Percentiles rank a stretch among this genome's conserved stretches.
phyloP scores from a whole-genome alignment of 2,888 invertebrate species.

The Amphimallon solstitiale region DNA sequence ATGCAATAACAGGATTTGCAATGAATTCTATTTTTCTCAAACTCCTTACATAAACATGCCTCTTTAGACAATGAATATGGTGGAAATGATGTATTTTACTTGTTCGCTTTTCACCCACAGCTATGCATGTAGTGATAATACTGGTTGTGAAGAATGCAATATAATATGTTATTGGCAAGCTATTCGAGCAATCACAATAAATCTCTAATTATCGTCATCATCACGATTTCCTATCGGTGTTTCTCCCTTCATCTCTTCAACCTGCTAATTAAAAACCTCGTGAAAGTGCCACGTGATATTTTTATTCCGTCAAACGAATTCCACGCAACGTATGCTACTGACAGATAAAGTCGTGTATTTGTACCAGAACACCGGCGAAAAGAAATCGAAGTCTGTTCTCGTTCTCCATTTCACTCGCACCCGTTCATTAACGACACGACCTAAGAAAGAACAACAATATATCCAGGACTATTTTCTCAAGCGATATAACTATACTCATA shows the following conservation, averaged over 20 bases:
- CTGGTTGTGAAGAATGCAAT: background rate
- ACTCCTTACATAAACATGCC: too few relatives aligned
- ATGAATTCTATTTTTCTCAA: too few relatives aligned
- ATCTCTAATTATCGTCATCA: constrained; percentile 30
- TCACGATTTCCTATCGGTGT: background rate
- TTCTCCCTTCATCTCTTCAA: constrained; percentile 1
- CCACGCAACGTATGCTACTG: constrained; percentile 35
- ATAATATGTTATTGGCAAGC: constrained; percentile 31
- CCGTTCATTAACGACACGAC: constrained; percentile 36
- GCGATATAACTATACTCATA: constrained; percentile 40
- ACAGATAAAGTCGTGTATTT: constrained; percentile 37
- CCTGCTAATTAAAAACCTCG: constrained; percentile 31
- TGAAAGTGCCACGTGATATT: constrained; percentile 37
- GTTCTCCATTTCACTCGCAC: constrained; percentile 25
- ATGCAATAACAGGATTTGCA: too few relatives aligned
- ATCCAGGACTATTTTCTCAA: constrained; percentile 48
- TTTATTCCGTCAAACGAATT: constrained; percentile 32
- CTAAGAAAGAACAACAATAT: constrained; percentile 50
- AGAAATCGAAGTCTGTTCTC: constrained; percentile 23
- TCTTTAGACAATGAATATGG: too few relatives aligned
- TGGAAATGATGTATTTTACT: background rate
- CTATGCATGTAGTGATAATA: background rate
- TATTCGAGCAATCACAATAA: constrained; percentile 17
- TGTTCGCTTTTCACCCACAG: background rate
- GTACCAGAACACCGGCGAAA: constrained; percentile 22